Conservation (phyloP, 1,140 invertebrate species). For the Megalonaias nervosa region DNA sequence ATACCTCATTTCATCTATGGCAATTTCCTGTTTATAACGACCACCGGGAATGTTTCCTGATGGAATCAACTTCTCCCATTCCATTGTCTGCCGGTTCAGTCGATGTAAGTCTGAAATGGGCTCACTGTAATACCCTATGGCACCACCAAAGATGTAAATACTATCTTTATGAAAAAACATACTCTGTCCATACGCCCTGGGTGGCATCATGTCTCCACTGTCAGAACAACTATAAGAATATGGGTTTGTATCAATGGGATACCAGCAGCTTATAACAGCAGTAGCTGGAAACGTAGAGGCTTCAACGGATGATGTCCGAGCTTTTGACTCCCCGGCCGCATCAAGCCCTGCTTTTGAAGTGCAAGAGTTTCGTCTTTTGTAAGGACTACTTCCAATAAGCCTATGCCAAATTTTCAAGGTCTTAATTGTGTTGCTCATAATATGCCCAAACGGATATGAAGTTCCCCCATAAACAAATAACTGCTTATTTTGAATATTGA, state of each 20-base stretch:
- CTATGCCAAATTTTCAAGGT: slow-evolving; percentile 4
- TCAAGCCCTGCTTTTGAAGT: not conserved
- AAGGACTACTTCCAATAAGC: too few relatives aligned
- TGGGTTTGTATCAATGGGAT: slow-evolving; percentile 37
- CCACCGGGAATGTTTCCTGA: slow-evolving; percentile 38
- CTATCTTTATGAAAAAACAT: slow-evolving; percentile 38
- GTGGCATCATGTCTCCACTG: slow-evolving; percentile 29
- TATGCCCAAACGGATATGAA: slow-evolving; percentile 43
- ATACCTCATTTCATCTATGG: slow-evolving; percentile 33
- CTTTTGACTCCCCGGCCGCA: slow-evolving; percentile 15
- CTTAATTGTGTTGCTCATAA: slow-evolving; percentile 44
- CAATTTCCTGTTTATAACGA: slow-evolving; percentile 47
- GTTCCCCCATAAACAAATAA: slow-evolving; percentile 48
- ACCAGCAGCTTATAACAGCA: slow-evolving; percentile 11
- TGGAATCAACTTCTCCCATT: slow-evolving; percentile 39
- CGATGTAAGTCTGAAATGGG: slow-evolving; percentile 42
- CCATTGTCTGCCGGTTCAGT: slow-evolving; percentile 33
- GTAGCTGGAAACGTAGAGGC: not conserved
- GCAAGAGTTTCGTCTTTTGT: not conserved
- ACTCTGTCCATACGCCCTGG: slow-evolving; percentile 45
- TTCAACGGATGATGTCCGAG: not conserved
- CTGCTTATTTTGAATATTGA: slow-evolving; percentile 27
- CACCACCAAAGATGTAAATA: slow-evolving; percentile 47
- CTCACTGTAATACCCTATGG: slow-evolving; percentile 44
- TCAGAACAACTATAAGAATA: slow-evolving; percentile 29